Base-by-base conservation (phyloP, 2,888 invertebrate genomes). In the Cosmopolites sordidus region DNA sequence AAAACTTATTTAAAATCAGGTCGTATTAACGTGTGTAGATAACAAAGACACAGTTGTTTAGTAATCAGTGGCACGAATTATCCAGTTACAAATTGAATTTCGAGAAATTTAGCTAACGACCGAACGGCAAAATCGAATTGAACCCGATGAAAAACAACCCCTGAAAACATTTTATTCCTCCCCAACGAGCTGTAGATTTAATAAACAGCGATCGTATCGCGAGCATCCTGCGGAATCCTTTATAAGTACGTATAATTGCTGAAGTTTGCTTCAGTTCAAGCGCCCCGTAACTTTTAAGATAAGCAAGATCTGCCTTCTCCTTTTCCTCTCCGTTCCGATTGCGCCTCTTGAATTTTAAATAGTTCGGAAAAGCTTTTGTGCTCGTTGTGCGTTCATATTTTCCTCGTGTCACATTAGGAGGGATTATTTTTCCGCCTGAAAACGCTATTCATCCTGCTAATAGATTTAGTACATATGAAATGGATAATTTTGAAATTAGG, bases 211-310 rank as follows among this genome's bases (percentile, higher is more conserved):
- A 40, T 40, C 40, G 40, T 16, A 40, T 40, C 15, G 40, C 30
- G 16, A 47, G 50, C 43, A 50, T 54, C 50, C 16, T 46, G 30
- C 30, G 54, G 50, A 50, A 50, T 50, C 54, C 54, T 47, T 47
- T 50, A 47, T 54, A 54, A 54, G 45, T 54, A 54, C 54, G 46
- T 50, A 54, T 54, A 54, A 54, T 54, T 54, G 54, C 54, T 50
- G 54, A 54, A 54, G 54, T 54, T 54, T 54, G 54, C 45, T 49
- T 49, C 39, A 54, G 54, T 54, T 54, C 42, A 54, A 54, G 39
- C 50, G 50, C 29, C 14, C 49, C 54, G 50, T 54, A 54, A 54
- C 50, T 54, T 54, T 50, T 54, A 50, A 54, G 54, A 54, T 54
- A 54, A 54, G 47, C 54, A 54, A 49, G 54, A 54, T 42, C 40